Conservation (phyloP, 2,888 invertebrate genomes). For the Esperia sulphurella region DNA sequence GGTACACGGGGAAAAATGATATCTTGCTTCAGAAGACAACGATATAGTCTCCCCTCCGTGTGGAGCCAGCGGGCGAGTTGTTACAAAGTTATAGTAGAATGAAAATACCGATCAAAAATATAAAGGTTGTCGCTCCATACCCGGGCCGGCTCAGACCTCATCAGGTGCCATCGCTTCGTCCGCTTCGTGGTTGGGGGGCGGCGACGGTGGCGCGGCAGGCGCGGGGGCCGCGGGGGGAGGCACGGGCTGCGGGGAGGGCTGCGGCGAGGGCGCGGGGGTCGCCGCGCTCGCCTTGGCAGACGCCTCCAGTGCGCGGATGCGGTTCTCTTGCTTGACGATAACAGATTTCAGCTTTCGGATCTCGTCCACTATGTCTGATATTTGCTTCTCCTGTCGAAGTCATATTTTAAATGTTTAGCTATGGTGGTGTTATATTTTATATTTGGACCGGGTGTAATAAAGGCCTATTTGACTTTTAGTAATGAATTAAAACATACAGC, state of each 20-base stretch:
- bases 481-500: too few relatives aligned
- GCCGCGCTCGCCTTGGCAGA: constrained; percentile 42
- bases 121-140: not conserved
- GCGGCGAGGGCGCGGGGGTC: constrained; percentile 44
- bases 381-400: constrained; percentile 82
- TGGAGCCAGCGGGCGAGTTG: too few relatives aligned
- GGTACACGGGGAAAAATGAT: too few relatives aligned
- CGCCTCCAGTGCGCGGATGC: constrained; percentile 88
- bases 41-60: too few relatives aligned
- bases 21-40: too few relatives aligned
- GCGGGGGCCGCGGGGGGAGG: constrained; percentile 47
- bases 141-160: constrained; percentile 65
- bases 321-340: constrained; percentile 95
- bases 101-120: too few relatives aligned
- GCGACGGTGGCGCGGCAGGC: constrained; percentile 41
- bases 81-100: too few relatives aligned
- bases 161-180: constrained; percentile 77
- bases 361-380: constrained; percentile 92
- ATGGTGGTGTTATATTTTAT: too few relatives aligned
- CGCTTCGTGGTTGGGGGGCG: constrained; percentile 46
- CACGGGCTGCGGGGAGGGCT: constrained; percentile 30
- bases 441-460: too few relatives aligned
- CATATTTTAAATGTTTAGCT: too few relatives aligned
- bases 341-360: constrained; percentile 95
- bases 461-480: too few relatives aligned